These are phyloP conservation scores for Anoura caudifer DNA, from an alignment of 2,113 vertebrate genomes.

Conservation along the genomic window DNA sequence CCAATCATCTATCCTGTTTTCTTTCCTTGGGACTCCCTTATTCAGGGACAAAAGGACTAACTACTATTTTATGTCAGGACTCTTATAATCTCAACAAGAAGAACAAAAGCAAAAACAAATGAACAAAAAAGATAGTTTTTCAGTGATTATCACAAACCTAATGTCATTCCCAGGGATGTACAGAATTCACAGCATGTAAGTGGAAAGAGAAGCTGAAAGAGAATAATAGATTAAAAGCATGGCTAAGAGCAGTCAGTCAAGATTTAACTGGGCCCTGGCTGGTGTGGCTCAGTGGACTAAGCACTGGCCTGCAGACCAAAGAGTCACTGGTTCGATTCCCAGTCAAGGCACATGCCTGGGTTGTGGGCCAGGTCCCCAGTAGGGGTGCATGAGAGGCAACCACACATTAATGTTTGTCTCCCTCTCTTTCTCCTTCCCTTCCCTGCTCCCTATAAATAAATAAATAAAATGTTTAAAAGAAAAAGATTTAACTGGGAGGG, in stretches of 20 bases:
- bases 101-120: not conserved
- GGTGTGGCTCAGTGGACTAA: no score
- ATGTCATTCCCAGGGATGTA: not conserved
- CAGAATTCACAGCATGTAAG: not conserved
- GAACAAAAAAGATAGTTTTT: not conserved
- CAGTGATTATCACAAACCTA: not conserved
- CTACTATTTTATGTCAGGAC: not conserved
- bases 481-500: not conserved
- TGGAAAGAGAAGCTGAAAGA: not conserved
- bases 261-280: not conserved
- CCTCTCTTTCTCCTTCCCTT: no score
- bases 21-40: not conserved
- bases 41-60: constrained; percentile 15
- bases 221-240: not conserved
- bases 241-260: not conserved
- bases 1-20: not conserved
- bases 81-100: not conserved
- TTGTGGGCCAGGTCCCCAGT: no score
- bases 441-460: no score
- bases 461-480: no score
- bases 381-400: no score
- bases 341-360: no score
- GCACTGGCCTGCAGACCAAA: no score
- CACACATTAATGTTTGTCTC: no score
- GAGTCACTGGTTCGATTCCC: no score